Percentiles rank a stretch among this genome's conserved stretches.
phyloP scores from a whole-genome alignment of 1,140 invertebrate genomes.

The Homarus americanus region DNA sequence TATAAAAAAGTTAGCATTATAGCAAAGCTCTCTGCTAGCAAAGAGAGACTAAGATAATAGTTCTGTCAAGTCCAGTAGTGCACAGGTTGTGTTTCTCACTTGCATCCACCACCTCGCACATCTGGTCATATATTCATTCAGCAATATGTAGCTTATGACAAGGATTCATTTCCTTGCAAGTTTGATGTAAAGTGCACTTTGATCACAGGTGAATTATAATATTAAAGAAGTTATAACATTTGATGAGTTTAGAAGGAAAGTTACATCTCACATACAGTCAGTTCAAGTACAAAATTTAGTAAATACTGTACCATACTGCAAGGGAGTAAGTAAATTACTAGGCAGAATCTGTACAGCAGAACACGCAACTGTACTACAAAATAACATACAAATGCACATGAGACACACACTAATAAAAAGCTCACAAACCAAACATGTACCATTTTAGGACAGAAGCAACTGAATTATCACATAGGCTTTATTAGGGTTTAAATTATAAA shows the following conservation, averaged over 20 bases:
- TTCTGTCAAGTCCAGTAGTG: conserved; percentile 31
- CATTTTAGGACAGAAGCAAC: too few species aligned
- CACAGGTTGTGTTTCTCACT: conserved; percentile 60
- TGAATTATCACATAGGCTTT: too few species aligned
- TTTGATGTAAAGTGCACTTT: conserved; percentile 65
- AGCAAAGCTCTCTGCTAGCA: conserved; percentile 50
- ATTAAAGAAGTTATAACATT: conserved; percentile 48
- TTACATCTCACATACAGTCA: conserved; percentile 4
- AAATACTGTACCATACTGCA: conserved; percentile 6
- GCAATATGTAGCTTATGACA: conserved; percentile 30
- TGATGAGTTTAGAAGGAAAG: conserved; percentile 15
- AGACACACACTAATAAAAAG: not conserved
- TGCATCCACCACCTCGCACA: conserved; percentile 25
- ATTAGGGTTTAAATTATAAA: too few species aligned
- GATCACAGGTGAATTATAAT: conserved; percentile 70
- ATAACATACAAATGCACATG: not conserved
- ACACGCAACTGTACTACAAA: not conserved
- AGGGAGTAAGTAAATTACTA: not conserved
- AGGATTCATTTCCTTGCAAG: conserved; percentile 26
- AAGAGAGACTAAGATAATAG: conserved; percentile 51
- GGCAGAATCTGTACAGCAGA: not conserved
- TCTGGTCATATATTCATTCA: conserved; percentile 12
- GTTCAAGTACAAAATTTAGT: not conserved
- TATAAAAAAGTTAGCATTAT: conserved; percentile 44
- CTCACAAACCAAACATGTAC: too few species aligned